Evolutionary conservation across 1,140 invertebrate species (phyloP).

Genomic region (Diabrotica undecimpunctata): DNA sequence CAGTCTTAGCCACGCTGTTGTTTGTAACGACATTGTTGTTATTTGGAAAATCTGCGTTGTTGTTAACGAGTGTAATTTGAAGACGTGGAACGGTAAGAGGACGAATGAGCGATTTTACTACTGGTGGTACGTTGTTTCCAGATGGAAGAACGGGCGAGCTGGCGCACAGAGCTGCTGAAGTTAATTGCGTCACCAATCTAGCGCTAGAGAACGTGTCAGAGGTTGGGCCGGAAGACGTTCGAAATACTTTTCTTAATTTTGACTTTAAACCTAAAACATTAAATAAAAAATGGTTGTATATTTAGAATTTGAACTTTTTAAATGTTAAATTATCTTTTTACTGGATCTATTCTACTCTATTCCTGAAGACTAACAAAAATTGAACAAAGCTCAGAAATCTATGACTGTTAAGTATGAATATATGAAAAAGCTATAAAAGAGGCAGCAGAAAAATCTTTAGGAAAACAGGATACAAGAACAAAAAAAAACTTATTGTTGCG

Average conservation of each 20-base stretch:
- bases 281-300: not conserved
- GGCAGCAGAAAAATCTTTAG: no score
- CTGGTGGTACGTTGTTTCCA: constrained; percentile 48
- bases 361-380: no score
- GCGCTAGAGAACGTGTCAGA: constrained; percentile 46
- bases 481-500: no score
- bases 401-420: no score
- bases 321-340: no score
- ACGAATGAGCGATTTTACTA: constrained; percentile 55
- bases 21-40: constrained; percentile 29
- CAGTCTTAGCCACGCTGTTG: constrained; percentile 18
- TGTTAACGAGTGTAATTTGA: constrained; percentile 48
- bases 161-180: constrained; percentile 60
- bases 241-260: constrained; percentile 58
- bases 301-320: no score
- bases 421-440: no score
- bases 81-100: constrained; percentile 60
- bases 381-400: no score
- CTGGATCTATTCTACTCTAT: no score
- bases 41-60: constrained; percentile 37
- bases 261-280: constrained; percentile 48
- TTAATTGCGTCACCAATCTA: constrained; percentile 58
- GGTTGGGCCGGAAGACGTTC: constrained; percentile 53
- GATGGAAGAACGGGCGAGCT: constrained; percentile 58
- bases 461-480: no score